These are phyloP conservation scores for Orchesella flavescens DNA, from an alignment of 2,888 invertebrate genomes.

Conservation along the genomic window DNA sequence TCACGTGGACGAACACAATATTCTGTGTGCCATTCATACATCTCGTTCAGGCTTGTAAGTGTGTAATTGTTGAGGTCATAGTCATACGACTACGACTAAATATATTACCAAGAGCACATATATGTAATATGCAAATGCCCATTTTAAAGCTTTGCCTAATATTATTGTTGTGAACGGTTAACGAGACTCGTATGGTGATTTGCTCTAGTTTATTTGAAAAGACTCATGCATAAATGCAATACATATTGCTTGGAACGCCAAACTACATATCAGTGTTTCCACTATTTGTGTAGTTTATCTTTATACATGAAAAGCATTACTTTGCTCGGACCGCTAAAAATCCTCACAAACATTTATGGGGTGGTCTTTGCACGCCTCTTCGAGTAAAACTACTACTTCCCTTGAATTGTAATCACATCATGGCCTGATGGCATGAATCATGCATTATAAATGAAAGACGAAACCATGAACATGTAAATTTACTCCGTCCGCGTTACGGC, in stretches of 20 bases:
- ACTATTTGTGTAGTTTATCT: not conserved
- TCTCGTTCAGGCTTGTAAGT: not conserved
- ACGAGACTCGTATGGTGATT: constrained; percentile 20
- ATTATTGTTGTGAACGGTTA: not conserved
- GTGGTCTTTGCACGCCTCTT: constrained; percentile 31
- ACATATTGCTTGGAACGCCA: not conserved
- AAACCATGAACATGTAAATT: constrained; percentile 43
- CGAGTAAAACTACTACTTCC: constrained; percentile 10
- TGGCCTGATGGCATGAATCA: constrained; percentile 18
- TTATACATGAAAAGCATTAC: not conserved
- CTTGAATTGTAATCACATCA: constrained; percentile 41
- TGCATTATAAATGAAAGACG: constrained; percentile 48
- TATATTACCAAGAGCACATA: too few species aligned
- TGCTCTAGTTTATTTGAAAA: constrained; percentile 35
- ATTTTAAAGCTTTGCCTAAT: not conserved
- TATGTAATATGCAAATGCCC: not conserved
- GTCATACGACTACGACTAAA: not conserved
- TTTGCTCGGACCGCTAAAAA: constrained; percentile 33
- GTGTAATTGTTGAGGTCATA: constrained; percentile 21
- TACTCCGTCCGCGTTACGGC: not conserved
- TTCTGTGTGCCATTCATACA: too few species aligned
- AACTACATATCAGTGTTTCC: not conserved
- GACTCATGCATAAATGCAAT: constrained; percentile 39
- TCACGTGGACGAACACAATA: too few species aligned
- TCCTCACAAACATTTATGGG: constrained; percentile 38